Base-by-base conservation (phyloP, 2,113 vertebrate genomes). In the Myotis brandtii region DNA sequence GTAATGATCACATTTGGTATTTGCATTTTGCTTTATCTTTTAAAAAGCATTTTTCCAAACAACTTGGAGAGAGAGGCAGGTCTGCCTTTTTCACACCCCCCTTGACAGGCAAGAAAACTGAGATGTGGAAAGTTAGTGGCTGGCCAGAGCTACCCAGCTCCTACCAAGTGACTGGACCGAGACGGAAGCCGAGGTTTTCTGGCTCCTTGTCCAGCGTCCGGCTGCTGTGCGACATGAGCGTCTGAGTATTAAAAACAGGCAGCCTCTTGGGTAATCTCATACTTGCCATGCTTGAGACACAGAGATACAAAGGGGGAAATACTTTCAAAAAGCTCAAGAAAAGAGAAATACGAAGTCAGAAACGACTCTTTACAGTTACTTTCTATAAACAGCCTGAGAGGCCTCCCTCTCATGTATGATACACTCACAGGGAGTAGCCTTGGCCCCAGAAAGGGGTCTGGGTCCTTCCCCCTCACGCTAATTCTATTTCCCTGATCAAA, bases 301-400 rank as follows among this genome's bases (percentile, higher is more conserved):
- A 77, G 77, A 94, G 81, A 64, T 67, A 62, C 6, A 56, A 64
- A 86, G 69, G 62, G 50, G 34, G 54, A 21, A 66, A 82, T 50
- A 62, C 70, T 91, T 88, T 76, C 62, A 27, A 89, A 91, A 88
- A 93, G 2, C 66, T 83, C 13, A 32, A 86, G 72, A 59, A 80
- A 40, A 66, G 16, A 72, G 48, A 80, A 90, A 50, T 80, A 72
- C 3, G 72, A 92, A 52, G 14, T 92, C 34, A 62, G 32, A 75
- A 20, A 30, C 34, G 25, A 52, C 72, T 82, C 83, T 82, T 59
- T 59, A 1, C 54, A n/a, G 43, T 64, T 43, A 27, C 48, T 85
- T 89, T 27, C 84, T 67, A 3, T 16, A 3, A 5, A 48, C 17
- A 62, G 43, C 48, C 66, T 14, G 12, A 46, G 66, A 54, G 18